Evolutionary conservation across 92 coral and sea anemone species (phyloP), one percentile per base, ranked within the genome.

Genomic region (Actinostola sp.): DNA sequence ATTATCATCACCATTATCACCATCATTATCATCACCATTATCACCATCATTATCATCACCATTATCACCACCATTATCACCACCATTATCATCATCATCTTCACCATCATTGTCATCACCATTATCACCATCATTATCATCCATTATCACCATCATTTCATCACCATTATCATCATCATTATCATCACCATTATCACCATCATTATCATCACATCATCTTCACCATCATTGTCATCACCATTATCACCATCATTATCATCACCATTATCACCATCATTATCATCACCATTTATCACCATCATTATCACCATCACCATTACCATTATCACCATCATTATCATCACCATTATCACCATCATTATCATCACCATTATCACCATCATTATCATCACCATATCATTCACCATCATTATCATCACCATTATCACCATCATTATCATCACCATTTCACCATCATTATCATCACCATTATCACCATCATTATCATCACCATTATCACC

Each of bases 101-200:
- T 48, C 21, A 17, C 21, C 54, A 48, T 48, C 54, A 17, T 48
- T 3, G 19, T 17, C 16, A 3, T 17, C 54, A 48, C 16, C 12
- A 48, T 48, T 48, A 48, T 48, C 54, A 48, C 16, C 54, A 48
- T 48, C 54, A 48, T 13, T 48, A n/a, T n/a, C n/a, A n/a, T n/a
- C n/a, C n/a, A n/a, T n/a, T n/a, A n/a, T n/a, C n/a, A n/a, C n/a
- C n/a, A n/a, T n/a, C n/a, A n/a, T 14, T 13, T 48, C n/a, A 48
- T 48, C 54, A 48, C 21, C 21, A 48, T 48, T 48, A 17, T 48
- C 54, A 48, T 17, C 54, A 48, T 23, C 21, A 17, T n/a, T n/a
- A n/a, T n/a, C n/a, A n/a, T n/a, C n/a, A n/a, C n/a, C n/a, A n/a
- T n/a, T n/a, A n/a, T n/a, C n/a, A n/a, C n/a, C n/a, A n/a, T n/a